Base-by-base conservation (phyloP, 2,113 vertebrate species). In the Furnarius figulus region DNA sequence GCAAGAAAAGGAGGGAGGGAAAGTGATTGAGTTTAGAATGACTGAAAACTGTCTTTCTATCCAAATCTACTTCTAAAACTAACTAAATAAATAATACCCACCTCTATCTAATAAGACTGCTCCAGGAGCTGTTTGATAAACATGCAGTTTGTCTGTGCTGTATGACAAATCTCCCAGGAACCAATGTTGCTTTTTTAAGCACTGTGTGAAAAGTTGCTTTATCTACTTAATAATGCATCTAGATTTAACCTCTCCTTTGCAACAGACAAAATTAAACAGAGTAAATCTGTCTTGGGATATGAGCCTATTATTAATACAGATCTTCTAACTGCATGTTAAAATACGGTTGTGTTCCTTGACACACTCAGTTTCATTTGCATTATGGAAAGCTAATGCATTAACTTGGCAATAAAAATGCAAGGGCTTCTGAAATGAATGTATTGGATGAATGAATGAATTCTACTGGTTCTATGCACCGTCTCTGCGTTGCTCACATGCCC, bases 211-310 rank as follows among this genome's bases (percentile, higher is more conserved):
- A 85, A 91, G 50, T 94, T 93, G 25, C 28, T 94, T 89, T 92
- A 76, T 88, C 87, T 92, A 83, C 79, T 92, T 79, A 90, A 67
- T 85, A 94, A 76, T 58, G 46, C 70, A 50, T 85, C 65, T 81
- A 72, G 66, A 89, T 93, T 90, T 88, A 96, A 94, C 62, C 62
- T 97, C 53, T 89, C 85, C 37, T 87, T 72, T 85, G 28, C 59
- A 95, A 28, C 16, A 86, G 88, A 88, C n/a, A 78, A 95, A 95
- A 97, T 87, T 86, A 93, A 95, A 87, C 71, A 62, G 74, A 95
- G 72, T 81, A 85, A 96, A 90, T 94, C 71, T 89, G 30, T 44
- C 77, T 74, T 76, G 77, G 71, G 58, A 44, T 47, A 87, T 59
- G 58, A 89, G 42, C 40, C 39, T 81, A 28, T 77, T 91, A 90